Percentiles rank a stretch among this genome's conserved stretches.
Evolutionary conservation across 2,797 vertebrate species (phyloP).

Genomic region (Allobates femoralis): DNA sequence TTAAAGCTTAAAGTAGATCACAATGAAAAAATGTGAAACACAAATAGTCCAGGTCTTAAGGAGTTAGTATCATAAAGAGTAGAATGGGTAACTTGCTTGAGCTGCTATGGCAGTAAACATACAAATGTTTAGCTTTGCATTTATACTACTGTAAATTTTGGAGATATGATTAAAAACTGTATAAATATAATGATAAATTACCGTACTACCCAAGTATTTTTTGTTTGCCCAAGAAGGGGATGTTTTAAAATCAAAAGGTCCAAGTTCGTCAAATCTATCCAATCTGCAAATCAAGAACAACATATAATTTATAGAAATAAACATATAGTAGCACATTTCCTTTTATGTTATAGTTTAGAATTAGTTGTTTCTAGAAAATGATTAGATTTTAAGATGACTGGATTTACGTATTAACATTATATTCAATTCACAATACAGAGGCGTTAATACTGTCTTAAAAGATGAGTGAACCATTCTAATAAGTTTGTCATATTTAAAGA

Average conservation of each 20-base stretch:
- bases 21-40: too few species aligned
- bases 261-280: constrained; percentile 84
- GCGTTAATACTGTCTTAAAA: too few species aligned
- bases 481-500: too few species aligned
- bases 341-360: background rate
- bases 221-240: constrained; percentile 86
- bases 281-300: constrained; percentile 74
- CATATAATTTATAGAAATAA: background rate
- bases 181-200: background rate
- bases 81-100: too few species aligned
- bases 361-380: background rate
- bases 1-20: too few species aligned
- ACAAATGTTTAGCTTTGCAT: too few species aligned
- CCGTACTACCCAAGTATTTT: constrained; percentile 87
- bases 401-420: background rate
- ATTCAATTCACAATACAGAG: background rate
- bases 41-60: too few species aligned
- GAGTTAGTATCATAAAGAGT: too few species aligned
- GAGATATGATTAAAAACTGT: background rate
- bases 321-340: background rate
- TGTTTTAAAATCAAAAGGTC: constrained; percentile 90
- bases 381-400: background rate
- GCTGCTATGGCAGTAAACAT: too few species aligned
- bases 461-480: too few species aligned
- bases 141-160: background rate